Evolutionary conservation across 2,797 vertebrate species (phyloP), one percentile per base, ranked within the genome.

Genomic region (Falco rusticolus): DNA sequence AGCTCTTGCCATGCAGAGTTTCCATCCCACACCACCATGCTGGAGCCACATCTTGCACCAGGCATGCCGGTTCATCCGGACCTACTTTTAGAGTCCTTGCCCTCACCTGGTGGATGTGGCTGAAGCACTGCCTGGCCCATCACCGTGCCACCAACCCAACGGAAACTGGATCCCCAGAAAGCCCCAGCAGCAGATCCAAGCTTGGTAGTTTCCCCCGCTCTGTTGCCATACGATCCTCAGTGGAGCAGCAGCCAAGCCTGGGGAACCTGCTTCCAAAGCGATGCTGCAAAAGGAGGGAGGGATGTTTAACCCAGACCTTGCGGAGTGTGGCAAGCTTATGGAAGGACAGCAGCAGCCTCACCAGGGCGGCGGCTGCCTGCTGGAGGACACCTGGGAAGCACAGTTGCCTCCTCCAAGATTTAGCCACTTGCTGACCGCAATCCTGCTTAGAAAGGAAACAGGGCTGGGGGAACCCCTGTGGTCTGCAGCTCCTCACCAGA

Each of bases 1-100:
- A 16, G 5, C 5, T 64, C 43, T 16, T 8, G 6, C 60, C 28
- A 7, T 6, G 39, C 15, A 21, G 43, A 29, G 37, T 60, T 65
- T 68, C 59, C 31, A 69, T 17, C 43, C 41, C 41, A 6, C 9
- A 51, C 1, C 21, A 22, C 63, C 0, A 0, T 0, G 2, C 34
- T 34, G 57, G 26, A 59, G 34, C 33, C 54, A 28, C n/a, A 29
- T 29, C 26, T 50, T 53, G 26, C 3, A 10, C 14, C 18, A 3
- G 0, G 25, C 10, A 4, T 5, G 28, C 29, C 12, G 7, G 5
- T 26, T 47, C 75, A 29, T 11, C 18, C 33, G 79, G 54, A 69
- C 16, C 47, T 60, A 43, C 56, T 63, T 63, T 61, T 7, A 43
- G 56, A 86, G 77, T 74, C 61, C 64, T 85, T 69, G 51, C 20